Base-by-base conservation (phyloP, 2,113 vertebrate genomes). In the Patagioenas fasciata region DNA sequence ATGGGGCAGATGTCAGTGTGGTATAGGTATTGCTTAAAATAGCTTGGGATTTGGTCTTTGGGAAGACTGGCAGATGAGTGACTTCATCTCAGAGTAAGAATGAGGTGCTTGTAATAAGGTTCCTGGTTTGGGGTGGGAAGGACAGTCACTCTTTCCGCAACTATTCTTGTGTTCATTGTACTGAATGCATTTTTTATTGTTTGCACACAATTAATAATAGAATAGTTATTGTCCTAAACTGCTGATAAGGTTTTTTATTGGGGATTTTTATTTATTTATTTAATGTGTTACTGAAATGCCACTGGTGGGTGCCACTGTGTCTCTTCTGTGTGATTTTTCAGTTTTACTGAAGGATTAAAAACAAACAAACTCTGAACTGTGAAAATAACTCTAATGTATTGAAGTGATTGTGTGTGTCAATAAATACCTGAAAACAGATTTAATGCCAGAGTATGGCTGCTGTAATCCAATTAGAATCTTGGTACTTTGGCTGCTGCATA, bases 391-490 rank as follows among this genome's bases (percentile, higher is more conserved):
- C 53, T 64, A 56, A 78, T 62, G 18, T 94, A 84, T 95, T 77
- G 85, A 70, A 86, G 62, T 77, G 34, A 83, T 86, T 56, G 51
- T 38, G 57, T 77, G 28, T n/a, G 44, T 84, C 53, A 28, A 15
- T 85, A 80, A 90, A 90, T 86, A 80, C 73, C 75, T 94, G 66
- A 61, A 74, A 94, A 72, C 26, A 91, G 62, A 91, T 94, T 79
- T 91, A 74, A 29, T 95, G 93, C 66, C 38, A 73, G 79, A 82
- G 56, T 64, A 73, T 88, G 44, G 48, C 80, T 40, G 38, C 87
- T 96, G 69, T 96, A 65, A 80, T 94, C 85, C 96, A 89, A 92
- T 95, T 96, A 94, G 75, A 65, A 89, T 51, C 13, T 42, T 53
- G 61, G 15, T 96, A 47, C 28, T 93, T 97, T 89, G 96, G n/a